Base-by-base conservation (phyloP, 53 echinoderm and acorn worm genomes). In the Hippasteria phrygiana region DNA sequence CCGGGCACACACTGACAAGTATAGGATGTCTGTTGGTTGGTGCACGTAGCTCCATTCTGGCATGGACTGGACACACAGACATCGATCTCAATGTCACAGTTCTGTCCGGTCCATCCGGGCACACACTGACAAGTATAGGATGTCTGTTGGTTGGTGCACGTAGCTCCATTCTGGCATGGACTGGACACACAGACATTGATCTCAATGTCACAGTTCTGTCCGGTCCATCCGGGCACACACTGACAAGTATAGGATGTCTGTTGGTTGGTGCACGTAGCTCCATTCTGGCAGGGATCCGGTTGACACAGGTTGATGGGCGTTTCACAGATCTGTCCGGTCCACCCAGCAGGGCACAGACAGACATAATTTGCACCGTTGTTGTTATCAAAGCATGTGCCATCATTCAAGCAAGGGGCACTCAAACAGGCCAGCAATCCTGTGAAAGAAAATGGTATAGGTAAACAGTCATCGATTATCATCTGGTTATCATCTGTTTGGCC, bases 331-430 rank as follows among this genome's bases (percentile, higher is more conserved):
- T 36, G 39, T 72, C 93, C 96, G 12, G 48, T 79, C 80, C 78
- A 89, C 11, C 77, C 89, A 1, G 53, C 3, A 5, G 43, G 9
- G 62, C 88, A 92, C 51, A 37, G 18, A 73, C 87, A 91, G 11
- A 26, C 42, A 39, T 83, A 78, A 33, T 20, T 36, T 5, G 9
- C 1, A 39, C 33, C 27, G 38, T 36, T 66, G 67, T 2, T 20
- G 42, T 55, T 67, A 18, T 75, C 78, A 33, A 82, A 83, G 84
- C 95, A 95, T 43, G 77, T 77, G 0, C 91, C 95, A 18, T 93
- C 95, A 88, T 95, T 95, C 43, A 92, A 53, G 63, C 94, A 94
- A 2, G 87, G 87, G 38, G 90, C 77, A 9, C 70, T 56, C 32
- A 55, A 35, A 67, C 94, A 94, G 16, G 94, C 62, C 50, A 64